phyloP scores from a whole-genome alignment of 2,113 vertebrate genomes.

The Vidua macroura region DNA sequence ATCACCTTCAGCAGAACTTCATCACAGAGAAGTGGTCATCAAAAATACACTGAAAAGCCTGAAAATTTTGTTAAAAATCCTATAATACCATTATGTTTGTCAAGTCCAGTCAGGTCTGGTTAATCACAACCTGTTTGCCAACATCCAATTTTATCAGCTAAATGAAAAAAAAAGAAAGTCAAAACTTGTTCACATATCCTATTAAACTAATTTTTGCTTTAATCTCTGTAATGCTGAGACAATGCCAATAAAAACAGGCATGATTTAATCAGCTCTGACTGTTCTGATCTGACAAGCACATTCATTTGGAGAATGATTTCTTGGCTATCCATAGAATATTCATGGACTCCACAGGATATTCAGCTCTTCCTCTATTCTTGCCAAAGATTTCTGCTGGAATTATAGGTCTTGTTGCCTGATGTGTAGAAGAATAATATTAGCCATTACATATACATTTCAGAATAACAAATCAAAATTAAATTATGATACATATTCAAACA shows the following conservation, averaged over 20 bases:
- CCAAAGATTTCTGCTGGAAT: neutral
- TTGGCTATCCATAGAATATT: slow-evolving; percentile 59
- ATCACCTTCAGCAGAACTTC: neutral
- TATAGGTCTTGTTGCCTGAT: neutral
- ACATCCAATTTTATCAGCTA: slow-evolving; percentile 62
- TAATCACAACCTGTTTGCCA: slow-evolving; percentile 59
- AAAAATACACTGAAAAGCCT: neutral
- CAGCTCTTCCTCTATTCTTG: neutral
- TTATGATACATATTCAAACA: neutral
- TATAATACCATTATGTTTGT: slow-evolving; percentile 54
- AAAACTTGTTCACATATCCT: slow-evolving; percentile 48
- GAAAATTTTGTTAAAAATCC: slow-evolving; percentile 60
- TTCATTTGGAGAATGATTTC: slow-evolving; percentile 57
- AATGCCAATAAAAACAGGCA: slow-evolving; percentile 59
- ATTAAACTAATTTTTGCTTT: slow-evolving; percentile 64
- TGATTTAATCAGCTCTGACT: slow-evolving; percentile 68
- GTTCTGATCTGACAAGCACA: slow-evolving; percentile 50
- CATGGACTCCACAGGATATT: neutral
- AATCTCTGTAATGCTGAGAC: slow-evolving; percentile 49
- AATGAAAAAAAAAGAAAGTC: neutral
- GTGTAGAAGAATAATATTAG: neutral
- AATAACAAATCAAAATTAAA: neutral
- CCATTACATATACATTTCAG: neutral
- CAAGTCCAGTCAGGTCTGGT: slow-evolving; percentile 48
- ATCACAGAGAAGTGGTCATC: neutral